phyloP scores from a whole-genome alignment of 2,797 vertebrate species.

The Galagoides demidoff region DNA sequence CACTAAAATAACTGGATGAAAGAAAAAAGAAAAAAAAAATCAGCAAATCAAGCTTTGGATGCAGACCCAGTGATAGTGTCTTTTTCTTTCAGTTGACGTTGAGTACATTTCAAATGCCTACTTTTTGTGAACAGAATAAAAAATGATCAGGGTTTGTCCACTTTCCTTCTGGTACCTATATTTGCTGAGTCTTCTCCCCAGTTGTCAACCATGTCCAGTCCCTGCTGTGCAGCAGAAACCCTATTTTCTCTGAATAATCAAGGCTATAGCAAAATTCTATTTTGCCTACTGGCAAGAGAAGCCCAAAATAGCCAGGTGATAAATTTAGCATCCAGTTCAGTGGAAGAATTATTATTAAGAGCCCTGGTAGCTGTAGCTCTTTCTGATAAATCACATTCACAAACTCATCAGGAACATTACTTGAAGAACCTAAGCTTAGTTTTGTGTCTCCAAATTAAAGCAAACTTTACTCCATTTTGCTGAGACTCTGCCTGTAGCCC shows the following conservation, averaged over 20 bases:
- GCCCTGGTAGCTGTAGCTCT: neutral
- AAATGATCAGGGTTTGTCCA: neutral
- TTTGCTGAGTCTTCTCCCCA: neutral
- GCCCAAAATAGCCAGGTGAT: neutral
- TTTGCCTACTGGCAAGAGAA: neutral
- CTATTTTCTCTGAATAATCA: conserved; percentile 36
- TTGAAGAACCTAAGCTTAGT: neutral
- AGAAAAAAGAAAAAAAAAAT: neutral
- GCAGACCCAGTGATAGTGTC: neutral
- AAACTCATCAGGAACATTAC: neutral
- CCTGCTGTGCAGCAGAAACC: neutral
- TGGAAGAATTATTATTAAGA: neutral
- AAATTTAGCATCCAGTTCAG: neutral
- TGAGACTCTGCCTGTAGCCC: neutral
- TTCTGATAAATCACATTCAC: neutral
- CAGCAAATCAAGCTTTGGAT: neutral
- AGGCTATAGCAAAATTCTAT: neutral
- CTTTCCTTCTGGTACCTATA: neutral
- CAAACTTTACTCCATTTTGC: neutral
- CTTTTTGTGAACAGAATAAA: neutral
- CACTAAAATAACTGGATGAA: neutral
- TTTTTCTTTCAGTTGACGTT: neutral
- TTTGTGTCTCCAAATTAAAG: conserved; percentile 16
- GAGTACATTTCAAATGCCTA: neutral
- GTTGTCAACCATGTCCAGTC: neutral